These are phyloP conservation scores for Oreochromis tanganicae DNA, from an alignment of 2,113 vertebrate species.

Conservation along the genomic window DNA sequence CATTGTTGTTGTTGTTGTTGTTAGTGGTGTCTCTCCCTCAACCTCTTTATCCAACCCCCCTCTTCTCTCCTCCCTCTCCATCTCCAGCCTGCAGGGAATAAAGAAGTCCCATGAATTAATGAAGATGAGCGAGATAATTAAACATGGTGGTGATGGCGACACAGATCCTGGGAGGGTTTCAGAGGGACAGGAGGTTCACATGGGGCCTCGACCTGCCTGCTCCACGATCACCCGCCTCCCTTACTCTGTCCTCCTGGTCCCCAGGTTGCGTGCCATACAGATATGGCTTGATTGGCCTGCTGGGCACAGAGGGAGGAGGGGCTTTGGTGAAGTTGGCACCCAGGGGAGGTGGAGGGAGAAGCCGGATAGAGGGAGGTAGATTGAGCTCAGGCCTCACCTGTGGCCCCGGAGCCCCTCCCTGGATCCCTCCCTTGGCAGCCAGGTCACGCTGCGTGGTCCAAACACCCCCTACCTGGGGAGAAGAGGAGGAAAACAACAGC, in stretches of 20 bases:
- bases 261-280: constrained; percentile 77
- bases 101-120: constrained; percentile 89
- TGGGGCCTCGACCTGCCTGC: constrained; percentile 60
- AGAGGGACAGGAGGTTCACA: constrained; percentile 76
- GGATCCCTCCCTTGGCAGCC: constrained; percentile 79
- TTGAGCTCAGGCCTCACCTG: constrained; percentile 84
- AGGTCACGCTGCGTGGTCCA: constrained; percentile 74
- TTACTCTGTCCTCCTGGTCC: constrained; percentile 43
- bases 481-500: constrained; percentile 65
- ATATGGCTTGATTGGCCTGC: constrained; percentile 88
- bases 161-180: constrained; percentile 87
- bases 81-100: constrained; percentile 79
- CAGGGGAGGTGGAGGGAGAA: constrained; percentile 56
- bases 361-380: constrained; percentile 62
- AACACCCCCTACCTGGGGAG: constrained; percentile 67
- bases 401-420: constrained; percentile 75
- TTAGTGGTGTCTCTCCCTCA: constrained; percentile 30
- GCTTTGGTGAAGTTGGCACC: constrained; percentile 57
- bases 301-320: constrained; percentile 75
- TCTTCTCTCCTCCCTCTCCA: background rate
- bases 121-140: constrained; percentile 91
- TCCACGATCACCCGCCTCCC: constrained; percentile 16
- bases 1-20: constrained; percentile 56
- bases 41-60: constrained; percentile 4
- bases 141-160: constrained; percentile 77